Evolutionary conservation across 2,888 invertebrate genomes (phyloP).

Genomic region (Laothoe populi): DNA sequence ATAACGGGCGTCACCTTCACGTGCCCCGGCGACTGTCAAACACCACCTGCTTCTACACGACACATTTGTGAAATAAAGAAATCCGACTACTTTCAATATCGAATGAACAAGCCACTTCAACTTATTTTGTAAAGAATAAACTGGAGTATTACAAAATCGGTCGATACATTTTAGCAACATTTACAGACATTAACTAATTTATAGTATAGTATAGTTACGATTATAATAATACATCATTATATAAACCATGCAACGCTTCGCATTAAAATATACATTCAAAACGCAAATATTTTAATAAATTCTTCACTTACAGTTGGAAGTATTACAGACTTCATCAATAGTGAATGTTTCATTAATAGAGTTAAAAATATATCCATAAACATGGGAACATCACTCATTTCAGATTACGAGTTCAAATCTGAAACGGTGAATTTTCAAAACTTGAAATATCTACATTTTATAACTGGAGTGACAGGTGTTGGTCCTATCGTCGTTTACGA

Average conservation of each 20-base stretch:
- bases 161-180: not conserved
- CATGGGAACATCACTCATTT: slow-evolving; percentile 41
- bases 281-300: too few relatives aligned
- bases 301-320: too few relatives aligned
- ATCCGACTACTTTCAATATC: slow-evolving; percentile 58
- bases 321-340: slow-evolving; percentile 8
- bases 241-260: too few relatives aligned
- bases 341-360: not conserved
- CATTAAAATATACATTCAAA: too few relatives aligned
- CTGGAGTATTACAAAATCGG: not conserved
- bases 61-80: slow-evolving; percentile 64
- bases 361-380: not conserved
- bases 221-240: too few relatives aligned
- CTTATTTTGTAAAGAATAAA: not conserved
- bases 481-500: slow-evolving; percentile 56
- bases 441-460: slow-evolving; percentile 39
- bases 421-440: slow-evolving; percentile 27
- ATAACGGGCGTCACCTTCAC: slow-evolving; percentile 72
- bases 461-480: slow-evolving; percentile 54
- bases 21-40: slow-evolving; percentile 62
- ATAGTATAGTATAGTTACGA: too few relatives aligned
- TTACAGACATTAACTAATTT: too few relatives aligned
- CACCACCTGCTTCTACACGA: slow-evolving; percentile 66
- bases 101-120: not conserved
- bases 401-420: slow-evolving; percentile 31